Base-by-base conservation (phyloP, 1,140 invertebrate species). In the Chironomus tepperi region DNA sequence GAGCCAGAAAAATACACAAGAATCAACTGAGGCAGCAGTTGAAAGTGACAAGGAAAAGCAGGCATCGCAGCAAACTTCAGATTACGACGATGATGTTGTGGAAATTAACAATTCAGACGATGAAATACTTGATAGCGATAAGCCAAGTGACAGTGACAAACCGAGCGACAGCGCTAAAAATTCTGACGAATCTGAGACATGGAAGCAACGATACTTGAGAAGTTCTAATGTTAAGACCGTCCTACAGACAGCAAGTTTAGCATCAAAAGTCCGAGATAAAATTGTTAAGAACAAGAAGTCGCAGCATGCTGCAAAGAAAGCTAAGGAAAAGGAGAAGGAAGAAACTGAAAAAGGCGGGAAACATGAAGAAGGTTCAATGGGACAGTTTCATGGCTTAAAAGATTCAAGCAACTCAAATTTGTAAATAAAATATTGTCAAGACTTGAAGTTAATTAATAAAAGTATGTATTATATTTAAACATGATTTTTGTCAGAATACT, bases 161-260 rank as follows among this genome's bases (percentile, higher is more conserved):
- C 10, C 9, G 19, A 70, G 10, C 12, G 19, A 70, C 6, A 70
- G 16, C 12, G 65, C 47, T 5, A 47, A 47, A 47, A 47, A 74
- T 74, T 74, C 57, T 15, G 15, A 73, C 7, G 16, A 75, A 34
- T 21, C 21, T 24, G 47, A 73, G 43, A 82, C 81, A 6, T 82
- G 81, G 81, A 78, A 80, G 70, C 75, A 78, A 73, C 79, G 81
- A 34, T 84, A 83, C 75, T 77, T 84, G 34, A 80, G 81, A 43
- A 87, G 86, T 76, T 84, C 80, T 34, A 88, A 87, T 79, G 86
- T 87, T 1, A 86, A 84, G 77, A 84, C 81, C 76, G 85, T 88
- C 8, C 76, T 88, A 57, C 84, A 81, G 3, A 86, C 84, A 12
- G 83, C 86, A 9, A 84, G 83, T 42, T 81, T 88, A 57, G 80